These are phyloP conservation scores for Umimayanthus chanpuru DNA, from an alignment of 92 coral and sea anemone species.

Conservation along the genomic window DNA sequence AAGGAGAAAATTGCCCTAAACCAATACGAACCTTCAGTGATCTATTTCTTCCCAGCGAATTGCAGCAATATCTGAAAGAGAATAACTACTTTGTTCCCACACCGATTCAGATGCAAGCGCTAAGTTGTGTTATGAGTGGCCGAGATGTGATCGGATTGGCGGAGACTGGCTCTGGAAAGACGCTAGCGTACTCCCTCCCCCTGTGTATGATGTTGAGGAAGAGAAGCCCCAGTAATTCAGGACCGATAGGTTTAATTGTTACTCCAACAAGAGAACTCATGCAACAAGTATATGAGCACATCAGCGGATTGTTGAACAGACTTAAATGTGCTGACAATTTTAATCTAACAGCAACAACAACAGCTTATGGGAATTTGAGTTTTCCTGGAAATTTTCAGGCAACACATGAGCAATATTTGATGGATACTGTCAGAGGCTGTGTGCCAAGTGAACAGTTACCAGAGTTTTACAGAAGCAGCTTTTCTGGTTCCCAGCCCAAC, in stretches of 20 bases:
- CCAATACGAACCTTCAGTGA: slow-evolving; percentile 81
- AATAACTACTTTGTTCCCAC: slow-evolving; percentile 77
- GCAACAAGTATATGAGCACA: slow-evolving; percentile 80
- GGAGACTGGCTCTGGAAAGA: slow-evolving; percentile 97
- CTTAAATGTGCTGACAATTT: slow-evolving; percentile 25
- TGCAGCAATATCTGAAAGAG: slow-evolving; percentile 62
- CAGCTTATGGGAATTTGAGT: background rate
- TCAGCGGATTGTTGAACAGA: slow-evolving; percentile 57
- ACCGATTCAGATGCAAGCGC: slow-evolving; percentile 93
- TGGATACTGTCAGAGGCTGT: background rate
- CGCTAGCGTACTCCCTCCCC: slow-evolving; percentile 90
- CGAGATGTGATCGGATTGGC: slow-evolving; percentile 97
- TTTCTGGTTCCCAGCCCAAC: background rate
- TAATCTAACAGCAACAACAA: slow-evolving; percentile 1
- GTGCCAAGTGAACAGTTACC: slow-evolving; percentile 12
- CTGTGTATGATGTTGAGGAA: slow-evolving; percentile 79
- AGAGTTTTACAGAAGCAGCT: background rate
- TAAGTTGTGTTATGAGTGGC: slow-evolving; percentile 97
- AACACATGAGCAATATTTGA: background rate
- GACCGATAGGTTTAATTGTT: slow-evolving; percentile 82
- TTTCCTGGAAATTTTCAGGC: background rate
- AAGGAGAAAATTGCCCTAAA: slow-evolving; percentile 89
- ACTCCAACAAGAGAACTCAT: slow-evolving; percentile 96
- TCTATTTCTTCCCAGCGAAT: slow-evolving; percentile 68
- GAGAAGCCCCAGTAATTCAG: slow-evolving; percentile 73